Evolutionary conservation across 2,113 vertebrate genomes (phyloP).

Genomic region (Callithrix jacchus): DNA sequence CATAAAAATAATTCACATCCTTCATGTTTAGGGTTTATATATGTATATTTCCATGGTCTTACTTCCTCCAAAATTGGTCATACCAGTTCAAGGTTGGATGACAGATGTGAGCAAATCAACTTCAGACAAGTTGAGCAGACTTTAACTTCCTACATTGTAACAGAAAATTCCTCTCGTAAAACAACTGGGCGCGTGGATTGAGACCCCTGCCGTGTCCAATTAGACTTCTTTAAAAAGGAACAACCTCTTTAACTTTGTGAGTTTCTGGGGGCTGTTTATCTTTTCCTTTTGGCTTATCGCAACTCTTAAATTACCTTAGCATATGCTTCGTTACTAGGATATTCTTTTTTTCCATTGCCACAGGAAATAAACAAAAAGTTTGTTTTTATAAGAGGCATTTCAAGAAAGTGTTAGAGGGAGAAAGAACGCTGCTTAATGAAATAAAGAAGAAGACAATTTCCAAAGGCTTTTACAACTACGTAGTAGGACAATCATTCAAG

Average conservation of each 20-base stretch:
- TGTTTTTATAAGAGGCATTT: constrained; percentile 47
- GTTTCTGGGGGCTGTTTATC: constrained; percentile 71
- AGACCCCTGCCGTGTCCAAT: constrained; percentile 70
- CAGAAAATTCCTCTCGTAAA: constrained; percentile 53
- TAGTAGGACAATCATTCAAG: not conserved
- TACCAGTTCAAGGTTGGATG: not conserved
- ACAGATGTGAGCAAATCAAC: not conserved
- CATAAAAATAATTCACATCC: not conserved
- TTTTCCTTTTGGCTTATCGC: constrained; percentile 69
- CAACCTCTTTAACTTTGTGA: constrained; percentile 63
- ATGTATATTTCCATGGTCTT: not conserved
- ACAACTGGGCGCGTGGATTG: not conserved
- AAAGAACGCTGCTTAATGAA: constrained; percentile 18
- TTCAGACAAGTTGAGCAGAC: not conserved
- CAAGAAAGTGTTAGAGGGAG: not conserved
- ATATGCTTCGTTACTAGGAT: constrained; percentile 54
- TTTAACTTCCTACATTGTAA: not conserved
- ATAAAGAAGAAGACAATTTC: constrained; percentile 51
- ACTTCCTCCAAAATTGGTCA: not conserved
- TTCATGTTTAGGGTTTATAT: not conserved
- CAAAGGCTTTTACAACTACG: constrained; percentile 20
- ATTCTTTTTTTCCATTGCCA: constrained; percentile 62
- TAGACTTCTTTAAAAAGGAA: constrained; percentile 68
- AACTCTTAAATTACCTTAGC: constrained; percentile 72
- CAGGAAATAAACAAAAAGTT: constrained; percentile 5